phyloP scores from a whole-genome alignment of 2,113 vertebrate species.

The Austrofundulus limnaeus region DNA sequence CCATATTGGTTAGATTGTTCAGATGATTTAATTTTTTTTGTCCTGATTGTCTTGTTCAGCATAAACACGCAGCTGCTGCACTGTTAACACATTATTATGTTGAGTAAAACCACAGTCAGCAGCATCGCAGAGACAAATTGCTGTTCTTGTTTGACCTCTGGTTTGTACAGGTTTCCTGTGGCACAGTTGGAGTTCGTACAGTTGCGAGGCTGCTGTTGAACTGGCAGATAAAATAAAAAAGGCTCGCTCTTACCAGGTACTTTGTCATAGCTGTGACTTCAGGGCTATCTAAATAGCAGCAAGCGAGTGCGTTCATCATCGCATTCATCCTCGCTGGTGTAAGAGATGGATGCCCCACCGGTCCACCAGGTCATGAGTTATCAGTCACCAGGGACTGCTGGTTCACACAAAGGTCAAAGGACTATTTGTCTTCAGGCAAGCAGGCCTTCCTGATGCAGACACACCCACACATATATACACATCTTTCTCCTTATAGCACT shows the following conservation, averaged over 20 bases:
- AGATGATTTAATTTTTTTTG: not conserved
- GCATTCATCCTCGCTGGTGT: slow-evolving; percentile 62
- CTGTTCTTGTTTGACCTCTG: slow-evolving; percentile 39
- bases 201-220: slow-evolving; percentile 32
- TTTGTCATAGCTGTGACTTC: slow-evolving; percentile 72
- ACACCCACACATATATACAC: slow-evolving; percentile 8
- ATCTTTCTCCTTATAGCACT: not conserved
- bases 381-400: slow-evolving; percentile 54
- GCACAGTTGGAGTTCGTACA: slow-evolving; percentile 41
- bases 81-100: not conserved
- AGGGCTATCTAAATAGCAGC: slow-evolving; percentile 75
- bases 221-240: slow-evolving; percentile 49
- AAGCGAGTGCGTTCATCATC: slow-evolving; percentile 60
- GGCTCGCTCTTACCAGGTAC: slow-evolving; percentile 52
- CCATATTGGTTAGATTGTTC: not conserved
- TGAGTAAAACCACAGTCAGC: slow-evolving; percentile 5
- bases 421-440: slow-evolving; percentile 61
- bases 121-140: slow-evolving; percentile 13
- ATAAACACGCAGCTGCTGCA: slow-evolving; percentile 7
- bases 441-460: slow-evolving; percentile 31
- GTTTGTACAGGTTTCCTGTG: slow-evolving; percentile 34
- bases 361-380: slow-evolving; percentile 71
- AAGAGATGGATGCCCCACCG: slow-evolving; percentile 60
- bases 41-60: slow-evolving; percentile 2
- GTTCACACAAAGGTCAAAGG: slow-evolving; percentile 69